Percentiles rank a stretch among this genome's conserved stretches.
These are phyloP conservation scores for Actinernus sp. DNA, from an alignment of 92 coral and sea anemone species.

Conservation along the genomic window DNA sequence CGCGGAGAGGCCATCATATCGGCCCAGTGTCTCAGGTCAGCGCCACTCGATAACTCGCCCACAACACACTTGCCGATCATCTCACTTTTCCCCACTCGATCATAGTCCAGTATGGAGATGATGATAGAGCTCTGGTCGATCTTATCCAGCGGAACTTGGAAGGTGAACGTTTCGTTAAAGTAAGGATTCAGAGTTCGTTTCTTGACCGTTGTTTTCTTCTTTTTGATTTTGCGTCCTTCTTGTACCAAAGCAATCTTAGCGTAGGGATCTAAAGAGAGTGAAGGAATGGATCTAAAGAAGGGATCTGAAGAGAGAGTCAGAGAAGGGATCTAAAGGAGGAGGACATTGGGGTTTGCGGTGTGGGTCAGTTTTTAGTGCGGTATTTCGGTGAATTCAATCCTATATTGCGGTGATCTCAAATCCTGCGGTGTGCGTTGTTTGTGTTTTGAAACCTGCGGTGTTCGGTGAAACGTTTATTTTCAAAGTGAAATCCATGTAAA, in stretches of 20 bases:
- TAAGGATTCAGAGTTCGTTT: slow-evolving; percentile 96
- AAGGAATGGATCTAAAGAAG: background rate
- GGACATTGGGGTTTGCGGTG: no score
- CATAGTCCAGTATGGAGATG: slow-evolving; percentile 91
- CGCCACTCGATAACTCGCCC: slow-evolving; percentile 93
- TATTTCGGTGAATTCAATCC: no score
- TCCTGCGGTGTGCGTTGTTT: no score
- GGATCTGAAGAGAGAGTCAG: no score
- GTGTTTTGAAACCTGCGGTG: no score
- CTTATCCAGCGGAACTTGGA: slow-evolving; percentile 94
- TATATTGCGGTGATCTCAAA: no score
- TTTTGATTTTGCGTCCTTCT: slow-evolving; percentile 94
- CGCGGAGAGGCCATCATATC: slow-evolving; percentile 97
- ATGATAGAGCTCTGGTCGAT: slow-evolving; percentile 90
- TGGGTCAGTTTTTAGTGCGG: no score
- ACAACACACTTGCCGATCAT: slow-evolving; percentile 97
- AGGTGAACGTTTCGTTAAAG: slow-evolving; percentile 92
- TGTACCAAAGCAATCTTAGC: slow-evolving; percentile 89
- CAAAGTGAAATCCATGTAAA: no score
- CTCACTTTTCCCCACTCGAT: slow-evolving; percentile 95
- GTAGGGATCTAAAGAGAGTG: slow-evolving; percentile 79
- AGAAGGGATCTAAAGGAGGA: no score
- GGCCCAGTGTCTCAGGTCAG: slow-evolving; percentile 93
- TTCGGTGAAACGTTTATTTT: no score
- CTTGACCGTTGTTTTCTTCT: slow-evolving; percentile 97